phyloP scores from a whole-genome alignment of 2,888 invertebrate genomes.

The Rhingia rostrata region DNA sequence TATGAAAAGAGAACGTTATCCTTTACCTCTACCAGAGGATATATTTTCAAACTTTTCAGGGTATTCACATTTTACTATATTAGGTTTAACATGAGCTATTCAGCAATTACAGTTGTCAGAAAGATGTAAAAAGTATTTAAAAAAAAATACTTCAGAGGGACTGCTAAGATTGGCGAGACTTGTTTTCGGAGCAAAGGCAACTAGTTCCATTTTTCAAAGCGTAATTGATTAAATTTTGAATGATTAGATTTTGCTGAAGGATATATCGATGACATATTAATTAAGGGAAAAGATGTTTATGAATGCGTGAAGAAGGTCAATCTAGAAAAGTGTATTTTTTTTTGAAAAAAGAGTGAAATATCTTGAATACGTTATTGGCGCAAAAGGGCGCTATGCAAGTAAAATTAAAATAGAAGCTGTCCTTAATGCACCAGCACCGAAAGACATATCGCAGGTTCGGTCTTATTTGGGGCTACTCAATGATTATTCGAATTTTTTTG shows the following conservation, averaged over 20 bases:
- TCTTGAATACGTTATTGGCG: slow-evolving; percentile 15
- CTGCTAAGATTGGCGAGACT: slow-evolving; percentile 7
- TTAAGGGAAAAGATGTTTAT: slow-evolving; percentile 9
- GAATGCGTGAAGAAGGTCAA: slow-evolving; percentile 25
- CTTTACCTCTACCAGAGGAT: slow-evolving; percentile 31
- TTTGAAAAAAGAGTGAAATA: slow-evolving; percentile 18
- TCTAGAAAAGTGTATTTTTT: slow-evolving; percentile 19
- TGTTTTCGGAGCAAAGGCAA: slow-evolving; percentile 1
- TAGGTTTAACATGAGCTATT: slow-evolving; percentile 22
- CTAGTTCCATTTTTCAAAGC: slow-evolving; percentile 12
- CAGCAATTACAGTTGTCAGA: slow-evolving; percentile 24
- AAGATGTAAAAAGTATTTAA: slow-evolving; percentile 19
- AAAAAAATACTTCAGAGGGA: slow-evolving; percentile 14
- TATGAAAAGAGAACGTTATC: slow-evolving; percentile 29
- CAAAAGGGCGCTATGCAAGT: slow-evolving; percentile 6
- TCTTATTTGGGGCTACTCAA: slow-evolving; percentile 28
- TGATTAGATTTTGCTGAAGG: slow-evolving; percentile 8
- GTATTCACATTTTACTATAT: slow-evolving; percentile 26
- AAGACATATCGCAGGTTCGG: slow-evolving; percentile 19
- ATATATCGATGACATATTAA: slow-evolving; percentile 29
- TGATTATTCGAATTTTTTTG: slow-evolving; percentile 27
- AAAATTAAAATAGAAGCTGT: slow-evolving; percentile 27
- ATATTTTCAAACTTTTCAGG: slow-evolving; percentile 34
- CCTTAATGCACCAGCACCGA: slow-evolving; percentile 13
- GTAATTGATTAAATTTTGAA: slow-evolving; percentile 13